Percentiles rank a stretch among this genome's conserved stretches.
phyloP scores from a whole-genome alignment of 2,113 vertebrate species.

The Ciconia stormi region DNA sequence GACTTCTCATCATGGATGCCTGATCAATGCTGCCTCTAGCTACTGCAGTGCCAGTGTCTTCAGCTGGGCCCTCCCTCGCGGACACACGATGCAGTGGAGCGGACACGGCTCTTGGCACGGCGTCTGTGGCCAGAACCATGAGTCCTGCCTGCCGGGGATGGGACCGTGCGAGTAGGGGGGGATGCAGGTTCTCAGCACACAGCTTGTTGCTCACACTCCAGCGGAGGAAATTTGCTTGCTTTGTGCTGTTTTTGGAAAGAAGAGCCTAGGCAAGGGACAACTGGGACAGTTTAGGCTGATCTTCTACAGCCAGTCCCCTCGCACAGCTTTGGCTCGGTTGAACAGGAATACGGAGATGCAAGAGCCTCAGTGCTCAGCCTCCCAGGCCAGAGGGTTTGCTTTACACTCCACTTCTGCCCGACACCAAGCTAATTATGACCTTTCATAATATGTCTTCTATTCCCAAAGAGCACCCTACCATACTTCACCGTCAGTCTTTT shows the following conservation, averaged over 20 bases:
- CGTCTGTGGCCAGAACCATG: accelerated
- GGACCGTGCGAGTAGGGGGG: accelerated
- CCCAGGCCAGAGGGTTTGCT: not conserved
- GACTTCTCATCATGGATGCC: not conserved
- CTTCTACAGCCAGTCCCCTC: not conserved
- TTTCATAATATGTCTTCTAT: not conserved
- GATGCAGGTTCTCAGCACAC: not conserved
- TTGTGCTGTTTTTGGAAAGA: not conserved
- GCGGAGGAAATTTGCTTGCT: not conserved
- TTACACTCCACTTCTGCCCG: not conserved
- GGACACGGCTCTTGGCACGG: not conserved
- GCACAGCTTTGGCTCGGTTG: not conserved
- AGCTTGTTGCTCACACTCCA: not conserved
- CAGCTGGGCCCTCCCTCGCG: not conserved
- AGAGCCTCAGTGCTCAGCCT: not conserved
- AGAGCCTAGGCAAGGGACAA: not conserved
- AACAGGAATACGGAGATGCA: not conserved
- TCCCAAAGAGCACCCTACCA: not conserved
- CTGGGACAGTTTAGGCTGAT: not conserved
- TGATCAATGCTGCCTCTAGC: not conserved
- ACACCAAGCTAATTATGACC: not conserved
- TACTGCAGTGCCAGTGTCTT: not conserved
- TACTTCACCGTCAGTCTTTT: not conserved
- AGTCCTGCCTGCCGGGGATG: not conserved
- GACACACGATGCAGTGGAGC: not conserved